phyloP scores from a whole-genome alignment of 2,888 invertebrate species.

The Boloria selene region DNA sequence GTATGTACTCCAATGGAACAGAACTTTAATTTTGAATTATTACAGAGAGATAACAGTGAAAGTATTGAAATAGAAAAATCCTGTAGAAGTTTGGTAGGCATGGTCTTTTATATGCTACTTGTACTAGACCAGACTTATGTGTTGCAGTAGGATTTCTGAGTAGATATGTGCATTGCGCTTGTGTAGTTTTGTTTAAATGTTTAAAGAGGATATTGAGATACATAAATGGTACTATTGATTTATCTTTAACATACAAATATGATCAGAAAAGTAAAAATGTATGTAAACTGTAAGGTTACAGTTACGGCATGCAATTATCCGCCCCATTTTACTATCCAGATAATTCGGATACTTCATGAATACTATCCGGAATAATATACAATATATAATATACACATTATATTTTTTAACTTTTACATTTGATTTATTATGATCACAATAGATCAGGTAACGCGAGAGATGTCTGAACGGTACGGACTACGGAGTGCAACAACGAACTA shows the following conservation, averaged over 20 bases:
- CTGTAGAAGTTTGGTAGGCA: not conserved
- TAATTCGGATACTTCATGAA: no score
- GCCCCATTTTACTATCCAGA: no score
- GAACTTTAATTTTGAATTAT: slow-evolving; percentile 1
- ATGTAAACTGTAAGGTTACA: not conserved
- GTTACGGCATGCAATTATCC: no score
- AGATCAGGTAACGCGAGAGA: no score
- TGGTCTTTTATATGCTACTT: not conserved
- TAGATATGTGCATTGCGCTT: not conserved
- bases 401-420: no score
- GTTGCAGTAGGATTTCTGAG: not conserved
- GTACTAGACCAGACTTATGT: slow-evolving; percentile 1
- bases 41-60: not conserved
- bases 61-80: not conserved
- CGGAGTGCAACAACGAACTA: no score
- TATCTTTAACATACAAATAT: not conserved
- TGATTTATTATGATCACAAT: no score
- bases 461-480: no score
- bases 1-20: no score
- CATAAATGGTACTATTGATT: not conserved
- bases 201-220: not conserved
- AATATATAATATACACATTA: no score
- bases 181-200: not conserved
- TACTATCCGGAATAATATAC: no score
- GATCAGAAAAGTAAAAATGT: not conserved